These are phyloP conservation scores for Lophura nycthemera DNA, from an alignment of 2,113 vertebrate species.

Conservation along the genomic window DNA sequence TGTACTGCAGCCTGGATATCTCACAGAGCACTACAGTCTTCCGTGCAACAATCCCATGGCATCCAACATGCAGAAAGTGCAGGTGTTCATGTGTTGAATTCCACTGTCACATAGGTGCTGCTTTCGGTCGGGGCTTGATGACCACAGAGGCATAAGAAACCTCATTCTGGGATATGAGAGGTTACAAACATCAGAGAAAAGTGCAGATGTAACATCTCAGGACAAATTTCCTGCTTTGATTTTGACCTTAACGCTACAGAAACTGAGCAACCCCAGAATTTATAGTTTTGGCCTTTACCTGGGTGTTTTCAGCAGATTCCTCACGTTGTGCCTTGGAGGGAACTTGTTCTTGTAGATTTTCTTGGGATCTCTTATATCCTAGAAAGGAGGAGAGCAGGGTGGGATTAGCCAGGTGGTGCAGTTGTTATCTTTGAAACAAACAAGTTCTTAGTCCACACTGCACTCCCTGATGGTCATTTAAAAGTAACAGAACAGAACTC, in stretches of 20 bases:
- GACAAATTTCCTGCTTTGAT: background rate
- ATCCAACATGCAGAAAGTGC: background rate
- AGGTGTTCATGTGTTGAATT: fast-evolving
- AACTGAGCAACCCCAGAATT: background rate
- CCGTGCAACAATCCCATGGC: fast-evolving
- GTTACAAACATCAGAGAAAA: background rate
- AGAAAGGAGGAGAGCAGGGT: background rate
- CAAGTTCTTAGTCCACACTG: too few relatives aligned
- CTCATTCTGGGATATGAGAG: conserved; percentile 15
- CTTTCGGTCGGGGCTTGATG: background rate
- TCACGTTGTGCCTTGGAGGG: background rate
- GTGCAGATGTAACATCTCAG: background rate
- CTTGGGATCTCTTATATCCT: background rate
- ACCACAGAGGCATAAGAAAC: conserved; percentile 19
- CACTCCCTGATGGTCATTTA: background rate
- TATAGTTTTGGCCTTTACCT: background rate
- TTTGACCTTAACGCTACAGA: background rate
- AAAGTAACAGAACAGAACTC: background rate
- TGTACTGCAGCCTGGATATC: fast-evolving
- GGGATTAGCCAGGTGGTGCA: background rate
- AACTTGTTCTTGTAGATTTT: background rate
- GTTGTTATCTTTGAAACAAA: background rate
- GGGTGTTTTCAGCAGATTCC: background rate
- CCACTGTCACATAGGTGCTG: background rate
- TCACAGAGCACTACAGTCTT: background rate